Evolutionary conservation across 2,797 vertebrate species (phyloP).

Genomic region (Glossophaga mutica): DNA sequence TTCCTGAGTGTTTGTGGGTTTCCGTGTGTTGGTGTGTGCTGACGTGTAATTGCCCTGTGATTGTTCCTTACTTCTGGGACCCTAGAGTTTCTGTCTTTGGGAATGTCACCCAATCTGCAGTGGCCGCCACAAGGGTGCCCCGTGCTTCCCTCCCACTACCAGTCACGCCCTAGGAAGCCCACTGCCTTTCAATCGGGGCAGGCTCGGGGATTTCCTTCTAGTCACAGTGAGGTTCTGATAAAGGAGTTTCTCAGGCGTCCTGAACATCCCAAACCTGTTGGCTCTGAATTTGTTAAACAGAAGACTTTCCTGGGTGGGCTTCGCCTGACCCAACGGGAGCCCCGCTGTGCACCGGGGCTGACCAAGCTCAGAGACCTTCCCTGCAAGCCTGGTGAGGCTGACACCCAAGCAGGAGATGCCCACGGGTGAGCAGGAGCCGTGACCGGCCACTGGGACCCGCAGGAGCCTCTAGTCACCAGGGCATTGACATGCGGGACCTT

Average conservation of each 20-base stretch:
- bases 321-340: neutral
- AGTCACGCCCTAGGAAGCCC: neutral
- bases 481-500: accelerated
- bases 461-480: neutral
- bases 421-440: neutral
- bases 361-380: neutral
- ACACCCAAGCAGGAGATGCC: neutral
- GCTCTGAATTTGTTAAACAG: accelerated
- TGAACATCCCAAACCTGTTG: neutral
- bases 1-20: neutral
- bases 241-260: too few relatives aligned
- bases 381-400: too few relatives aligned
- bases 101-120: neutral
- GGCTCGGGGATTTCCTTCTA: too few relatives aligned
- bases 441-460: too few relatives aligned
- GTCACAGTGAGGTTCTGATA: too few relatives aligned
- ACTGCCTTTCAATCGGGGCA: neutral
- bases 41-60: neutral
- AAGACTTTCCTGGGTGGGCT: neutral
- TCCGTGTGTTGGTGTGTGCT: too few relatives aligned
- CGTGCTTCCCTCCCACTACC: neutral
- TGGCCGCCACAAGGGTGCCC: neutral
- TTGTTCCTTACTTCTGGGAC: neutral
- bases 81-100: neutral
- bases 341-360: neutral